Percentiles rank a stretch among this genome's conserved stretches.
Conservation (phyloP, 2,888 invertebrate genomes). For the Belgica antarctica region DNA sequence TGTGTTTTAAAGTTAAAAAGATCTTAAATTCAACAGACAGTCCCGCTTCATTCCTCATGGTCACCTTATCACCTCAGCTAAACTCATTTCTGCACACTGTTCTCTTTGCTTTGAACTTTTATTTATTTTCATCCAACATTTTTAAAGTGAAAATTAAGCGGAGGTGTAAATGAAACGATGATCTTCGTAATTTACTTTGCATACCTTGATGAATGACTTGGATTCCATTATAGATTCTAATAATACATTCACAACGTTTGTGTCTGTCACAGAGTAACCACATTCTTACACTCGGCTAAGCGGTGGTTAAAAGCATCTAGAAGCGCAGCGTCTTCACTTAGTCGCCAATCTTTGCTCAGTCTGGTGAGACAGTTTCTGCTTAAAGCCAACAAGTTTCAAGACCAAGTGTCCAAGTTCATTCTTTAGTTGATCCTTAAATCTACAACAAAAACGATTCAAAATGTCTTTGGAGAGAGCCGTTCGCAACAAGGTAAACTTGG, state of each 20-base stretch:
- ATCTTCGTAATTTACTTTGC: neutral
- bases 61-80: neutral
- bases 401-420: neutral
- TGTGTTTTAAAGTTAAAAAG: too few relatives aligned
- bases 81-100: too few relatives aligned
- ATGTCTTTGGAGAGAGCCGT: conserved; percentile 39
- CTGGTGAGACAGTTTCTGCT: conserved; percentile 6
- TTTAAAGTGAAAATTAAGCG: neutral
- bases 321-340: conserved; percentile 3
- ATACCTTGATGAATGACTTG: neutral
- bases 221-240: neutral
- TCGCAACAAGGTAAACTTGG: conserved; percentile 31
- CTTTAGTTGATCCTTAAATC: neutral
- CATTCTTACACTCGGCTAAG: neutral
- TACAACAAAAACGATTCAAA: neutral
- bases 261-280: neutral
- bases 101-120: too few relatives aligned
- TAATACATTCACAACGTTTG: neutral
- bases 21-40: too few relatives aligned
- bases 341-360: conserved; percentile 4
- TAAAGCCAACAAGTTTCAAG: too few relatives aligned
- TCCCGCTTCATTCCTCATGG: too few relatives aligned
- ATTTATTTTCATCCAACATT: conserved; percentile 9
- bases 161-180: neutral
- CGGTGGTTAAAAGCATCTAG: conserved; percentile 1